Evolutionary conservation across 2,888 invertebrate genomes (phyloP).

Genomic region (Mythimna pallens): DNA sequence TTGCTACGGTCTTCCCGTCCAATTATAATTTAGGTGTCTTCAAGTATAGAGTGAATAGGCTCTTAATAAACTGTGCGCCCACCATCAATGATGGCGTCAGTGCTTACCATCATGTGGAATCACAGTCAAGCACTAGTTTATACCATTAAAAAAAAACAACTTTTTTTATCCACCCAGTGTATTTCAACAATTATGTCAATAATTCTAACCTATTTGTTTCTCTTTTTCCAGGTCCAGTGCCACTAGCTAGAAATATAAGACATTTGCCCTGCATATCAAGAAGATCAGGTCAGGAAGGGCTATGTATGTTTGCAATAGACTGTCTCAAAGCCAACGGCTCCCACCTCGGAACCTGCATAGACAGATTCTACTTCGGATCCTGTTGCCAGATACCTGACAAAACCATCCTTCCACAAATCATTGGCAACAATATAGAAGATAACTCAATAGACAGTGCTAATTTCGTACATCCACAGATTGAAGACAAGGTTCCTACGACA

Average conservation of each 20-base stretch:
- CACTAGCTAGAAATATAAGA: constrained; percentile 96
- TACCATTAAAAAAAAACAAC: background rate
- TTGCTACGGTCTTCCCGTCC: too few relatives aligned
- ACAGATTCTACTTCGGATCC: constrained; percentile 98
- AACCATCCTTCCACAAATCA: constrained; percentile 87
- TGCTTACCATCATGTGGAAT: too few relatives aligned
- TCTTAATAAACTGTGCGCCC: too few relatives aligned
- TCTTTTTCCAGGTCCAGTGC: constrained; percentile 91
- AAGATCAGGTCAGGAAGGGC: constrained; percentile 94
- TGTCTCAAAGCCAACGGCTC: constrained; percentile 97
- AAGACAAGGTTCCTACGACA: constrained; percentile 75
- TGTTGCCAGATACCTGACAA: constrained; percentile 95
- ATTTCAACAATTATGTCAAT: background rate
- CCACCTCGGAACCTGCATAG: constrained; percentile 97
- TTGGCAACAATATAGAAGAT: constrained; percentile 92
- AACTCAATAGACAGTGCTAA: constrained; percentile 89
- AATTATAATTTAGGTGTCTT: too few relatives aligned
- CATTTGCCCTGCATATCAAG: constrained; percentile 97
- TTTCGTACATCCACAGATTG: constrained; percentile 86
- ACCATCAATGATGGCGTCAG: too few relatives aligned
- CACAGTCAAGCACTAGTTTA: too few relatives aligned
- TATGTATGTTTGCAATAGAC: constrained; percentile 98
- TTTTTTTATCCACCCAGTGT: background rate
- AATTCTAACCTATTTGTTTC: constrained; percentile 58
- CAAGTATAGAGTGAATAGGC: too few relatives aligned